Base-by-base conservation (phyloP, 2,113 vertebrate genomes). In the Tympanuchus pallidicinctus region DNA sequence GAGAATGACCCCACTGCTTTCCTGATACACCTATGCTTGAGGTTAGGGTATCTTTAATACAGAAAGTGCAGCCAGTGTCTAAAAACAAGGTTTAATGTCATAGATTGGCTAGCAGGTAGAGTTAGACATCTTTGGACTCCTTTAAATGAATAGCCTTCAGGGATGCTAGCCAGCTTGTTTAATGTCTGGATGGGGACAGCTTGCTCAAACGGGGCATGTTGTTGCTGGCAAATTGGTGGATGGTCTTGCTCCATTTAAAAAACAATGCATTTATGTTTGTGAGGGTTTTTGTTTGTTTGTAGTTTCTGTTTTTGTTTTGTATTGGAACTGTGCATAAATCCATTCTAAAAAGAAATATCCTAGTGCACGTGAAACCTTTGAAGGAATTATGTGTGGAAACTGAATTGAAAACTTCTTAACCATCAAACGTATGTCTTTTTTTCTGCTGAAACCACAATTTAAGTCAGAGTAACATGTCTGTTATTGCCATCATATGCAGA, bases 351-450 rank as follows among this genome's bases (percentile, higher is more conserved):
- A 88, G 9, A 38, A 71, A 45, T 11, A 36, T 48, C 28, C 28
- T 15, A 74, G 10, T 77, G 42, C 10, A n/a, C 18, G 9, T 24
- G 38, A 81, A 77, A 42, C 36, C 27, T 43, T 43, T 38, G 38
- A 40, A 83, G 65, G 25, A 93, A 88, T 83, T 88, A 45, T 56
- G 11, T 47, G 22, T n/a, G 32, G 56, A 82, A 86, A 54, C 30
- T 17, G 47, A 76, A 71, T 0, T 60, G 42, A 83, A 75, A 69
- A 86, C 28, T 82, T 69, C 30, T 67, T 25, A 18, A 71, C 66
- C 30, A 81, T 32, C 88, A 88, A 94, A 24, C 47, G 32, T 63
- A 66, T 48, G 43, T 38, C 88, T 92, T 90, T 47, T 91, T 94
- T 90, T 47, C 72, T 32, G 3, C 18, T 90, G 65, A 47, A 88